These are phyloP conservation scores for Lepilemur ruficaudatus DNA, from an alignment of 2,797 vertebrate genomes.

Conservation along the genomic window DNA sequence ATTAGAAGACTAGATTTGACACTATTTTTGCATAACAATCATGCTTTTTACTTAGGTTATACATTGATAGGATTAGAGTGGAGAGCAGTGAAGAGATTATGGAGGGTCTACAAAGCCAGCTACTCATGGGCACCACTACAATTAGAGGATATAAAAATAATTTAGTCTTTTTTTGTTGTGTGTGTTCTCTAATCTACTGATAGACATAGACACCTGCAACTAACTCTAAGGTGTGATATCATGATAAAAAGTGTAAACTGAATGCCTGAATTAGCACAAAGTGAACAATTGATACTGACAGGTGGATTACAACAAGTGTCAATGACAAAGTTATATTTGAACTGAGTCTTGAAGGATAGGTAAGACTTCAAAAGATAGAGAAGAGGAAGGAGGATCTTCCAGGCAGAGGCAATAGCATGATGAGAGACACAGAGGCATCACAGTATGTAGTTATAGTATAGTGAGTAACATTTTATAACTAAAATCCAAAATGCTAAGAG, in stretches of 20 bases:
- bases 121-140: neutral
- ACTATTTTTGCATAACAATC: neutral
- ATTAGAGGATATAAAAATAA: neutral
- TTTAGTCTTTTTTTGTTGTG: neutral
- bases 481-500: neutral
- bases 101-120: neutral
- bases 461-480: neutral
- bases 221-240: neutral
- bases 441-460: neutral
- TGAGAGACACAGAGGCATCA: neutral
- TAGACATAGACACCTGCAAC: neutral
- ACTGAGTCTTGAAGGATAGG: neutral
- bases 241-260: neutral
- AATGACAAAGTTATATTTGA: neutral
- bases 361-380: neutral
- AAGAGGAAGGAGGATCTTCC: neutral
- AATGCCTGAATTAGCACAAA: neutral
- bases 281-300: neutral
- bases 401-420: neutral
- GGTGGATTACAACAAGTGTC: neutral
- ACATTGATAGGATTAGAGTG: neutral
- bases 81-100: neutral
- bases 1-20: neutral
- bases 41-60: neutral
- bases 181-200: neutral